phyloP scores from a whole-genome alignment of 2,888 invertebrate species.

The Creontiades dilutus region DNA sequence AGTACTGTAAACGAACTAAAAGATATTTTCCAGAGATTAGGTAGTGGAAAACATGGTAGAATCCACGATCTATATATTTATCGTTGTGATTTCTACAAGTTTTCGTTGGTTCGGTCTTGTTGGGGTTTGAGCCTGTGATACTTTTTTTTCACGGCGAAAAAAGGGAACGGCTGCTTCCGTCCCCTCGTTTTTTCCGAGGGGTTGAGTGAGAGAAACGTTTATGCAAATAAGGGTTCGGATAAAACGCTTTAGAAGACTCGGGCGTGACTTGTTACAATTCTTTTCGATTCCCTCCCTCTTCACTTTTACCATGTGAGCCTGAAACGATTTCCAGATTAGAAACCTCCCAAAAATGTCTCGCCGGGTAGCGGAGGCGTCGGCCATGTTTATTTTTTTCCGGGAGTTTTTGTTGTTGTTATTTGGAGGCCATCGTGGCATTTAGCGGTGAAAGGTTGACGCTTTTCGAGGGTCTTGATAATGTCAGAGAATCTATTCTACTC shows the following conservation, averaged over 20 bases:
- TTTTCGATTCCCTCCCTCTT: constrained; percentile 33
- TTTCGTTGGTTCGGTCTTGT: constrained; percentile 8
- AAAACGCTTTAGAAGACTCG: constrained; percentile 61
- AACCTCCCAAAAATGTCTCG: not conserved
- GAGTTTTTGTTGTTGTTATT: not conserved
- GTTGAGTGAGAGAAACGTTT: constrained; percentile 66
- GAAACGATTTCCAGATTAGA: not conserved
- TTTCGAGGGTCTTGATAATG: constrained; percentile 2
- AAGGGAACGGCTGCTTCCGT: constrained; percentile 44
- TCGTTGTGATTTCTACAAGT: constrained; percentile 8
- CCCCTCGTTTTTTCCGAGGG: constrained; percentile 47
- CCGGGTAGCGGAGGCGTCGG: not conserved
- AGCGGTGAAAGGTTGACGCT: constrained; percentile 6
- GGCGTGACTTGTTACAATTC: constrained; percentile 69
- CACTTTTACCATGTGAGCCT: constrained; percentile 24
- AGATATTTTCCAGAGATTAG: too few relatives aligned
- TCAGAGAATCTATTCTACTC: not conserved
- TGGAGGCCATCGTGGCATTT: not conserved
- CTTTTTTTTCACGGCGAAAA: constrained; percentile 37
- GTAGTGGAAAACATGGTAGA: too few relatives aligned
- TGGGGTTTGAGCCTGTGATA: constrained; percentile 10
- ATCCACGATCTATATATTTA: not conserved
- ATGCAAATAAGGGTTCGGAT: constrained; percentile 65
- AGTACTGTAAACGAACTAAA: too few relatives aligned
- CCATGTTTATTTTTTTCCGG: not conserved